A percentile compares a stretch with the other conserved stretches of the same genome.
Conservation (phyloP, 1,140 invertebrate genomes). For the Rhynchophorus ferrugineus region DNA sequence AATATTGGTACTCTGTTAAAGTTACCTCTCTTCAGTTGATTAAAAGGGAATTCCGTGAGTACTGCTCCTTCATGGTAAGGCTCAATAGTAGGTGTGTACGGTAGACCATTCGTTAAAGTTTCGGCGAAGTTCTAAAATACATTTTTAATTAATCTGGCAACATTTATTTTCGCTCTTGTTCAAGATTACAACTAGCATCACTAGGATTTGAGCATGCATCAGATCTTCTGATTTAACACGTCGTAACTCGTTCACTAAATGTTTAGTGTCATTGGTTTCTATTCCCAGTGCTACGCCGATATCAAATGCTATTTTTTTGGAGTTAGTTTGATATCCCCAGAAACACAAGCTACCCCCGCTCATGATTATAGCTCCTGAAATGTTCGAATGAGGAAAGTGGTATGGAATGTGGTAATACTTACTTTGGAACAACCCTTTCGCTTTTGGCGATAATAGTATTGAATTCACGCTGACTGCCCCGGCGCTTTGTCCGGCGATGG, state of each 20-base stretch:
- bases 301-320: conserved; percentile 8
- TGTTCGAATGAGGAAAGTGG: background rate
- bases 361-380: conserved; percentile 9
- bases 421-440: conserved; percentile 9
- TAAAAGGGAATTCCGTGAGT: conserved; percentile 5
- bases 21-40: conserved; percentile 9
- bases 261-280: conserved; percentile 1
- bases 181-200: background rate
- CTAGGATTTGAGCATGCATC: background rate
- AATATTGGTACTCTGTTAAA: conserved; percentile 20
- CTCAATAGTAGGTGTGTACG: conserved; percentile 13
- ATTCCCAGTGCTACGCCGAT: conserved; percentile 7
- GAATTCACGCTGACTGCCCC: conserved; percentile 18
- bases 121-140: conserved; percentile 1
- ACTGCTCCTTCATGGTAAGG: conserved; percentile 13
- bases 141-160: too few species aligned
- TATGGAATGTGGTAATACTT: background rate
- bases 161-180: too few species aligned
- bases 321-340: background rate
- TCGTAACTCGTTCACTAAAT: conserved; percentile 1
- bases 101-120: conserved; percentile 9
- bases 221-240: conserved; percentile 3
- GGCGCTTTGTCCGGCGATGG: conserved; percentile 25
- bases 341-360: conserved; percentile 11
- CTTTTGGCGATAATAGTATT: conserved; percentile 10